These are phyloP conservation scores for Danionella cerebrum DNA, from an alignment of 2,113 vertebrate species.

Conservation along the genomic window DNA sequence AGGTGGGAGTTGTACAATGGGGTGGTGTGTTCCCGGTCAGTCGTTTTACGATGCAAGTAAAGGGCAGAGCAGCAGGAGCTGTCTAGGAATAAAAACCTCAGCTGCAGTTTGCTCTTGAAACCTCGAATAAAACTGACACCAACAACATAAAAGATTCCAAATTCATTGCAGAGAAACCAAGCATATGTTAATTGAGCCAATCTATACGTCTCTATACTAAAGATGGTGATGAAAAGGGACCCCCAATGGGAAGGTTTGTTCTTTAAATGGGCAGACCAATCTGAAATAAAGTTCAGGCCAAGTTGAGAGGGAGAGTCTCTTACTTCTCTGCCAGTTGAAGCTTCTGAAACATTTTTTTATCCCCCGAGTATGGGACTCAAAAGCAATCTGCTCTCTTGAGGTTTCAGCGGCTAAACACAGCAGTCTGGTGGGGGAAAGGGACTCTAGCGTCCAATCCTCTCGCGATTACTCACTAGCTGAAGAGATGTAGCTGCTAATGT, in stretches of 20 bases:
- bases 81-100: neutral
- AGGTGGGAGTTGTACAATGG: too few relatives aligned
- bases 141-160: too few relatives aligned
- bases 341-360: constrained; percentile 41
- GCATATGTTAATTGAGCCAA: too few relatives aligned
- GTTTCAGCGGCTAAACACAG: constrained; percentile 58
- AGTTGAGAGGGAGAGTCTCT: too few relatives aligned
- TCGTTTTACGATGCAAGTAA: constrained; percentile 12
- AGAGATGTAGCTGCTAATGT: constrained; percentile 64
- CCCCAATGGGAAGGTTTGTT: too few relatives aligned
- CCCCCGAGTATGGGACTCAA: constrained; percentile 49
- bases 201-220: too few relatives aligned
- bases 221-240: too few relatives aligned
- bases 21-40: constrained; percentile 1
- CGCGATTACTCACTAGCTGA: constrained; percentile 63
- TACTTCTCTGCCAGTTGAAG: too few relatives aligned
- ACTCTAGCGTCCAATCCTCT: constrained; percentile 52
- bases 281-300: too few relatives aligned
- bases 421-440: constrained; percentile 45
- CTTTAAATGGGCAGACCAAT: too few relatives aligned
- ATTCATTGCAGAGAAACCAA: too few relatives aligned
- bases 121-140: too few relatives aligned
- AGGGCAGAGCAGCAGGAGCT: constrained; percentile 25
- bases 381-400: constrained; percentile 50
- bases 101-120: neutral